Conservation (phyloP, 1,140 invertebrate genomes). For the Heliconius eleuchia region DNA sequence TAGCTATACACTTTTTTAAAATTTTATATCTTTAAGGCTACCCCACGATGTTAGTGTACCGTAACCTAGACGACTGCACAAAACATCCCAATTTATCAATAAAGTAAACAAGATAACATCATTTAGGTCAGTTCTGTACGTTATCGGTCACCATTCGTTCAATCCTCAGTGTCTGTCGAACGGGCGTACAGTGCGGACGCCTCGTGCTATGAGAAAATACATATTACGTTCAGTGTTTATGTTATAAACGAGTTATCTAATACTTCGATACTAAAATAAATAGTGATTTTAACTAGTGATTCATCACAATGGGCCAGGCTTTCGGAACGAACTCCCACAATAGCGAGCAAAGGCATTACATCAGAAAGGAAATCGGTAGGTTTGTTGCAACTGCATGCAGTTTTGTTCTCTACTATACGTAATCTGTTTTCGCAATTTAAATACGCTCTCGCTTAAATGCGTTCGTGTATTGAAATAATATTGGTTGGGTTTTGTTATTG, state of each 20-base stretch:
- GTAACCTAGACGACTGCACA: slow-evolving; percentile 29
- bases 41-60: too few relatives aligned
- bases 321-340: slow-evolving; percentile 71
- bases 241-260: neutral
- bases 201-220: slow-evolving; percentile 36
- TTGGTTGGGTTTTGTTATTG: too few relatives aligned
- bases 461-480: neutral
- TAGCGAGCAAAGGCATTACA: slow-evolving; percentile 62
- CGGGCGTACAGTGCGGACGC: slow-evolving; percentile 46
- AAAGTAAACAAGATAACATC: slow-evolving; percentile 42
- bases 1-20: too few relatives aligned
- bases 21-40: too few relatives aligned
- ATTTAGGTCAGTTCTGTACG: slow-evolving; percentile 49
- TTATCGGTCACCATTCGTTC: slow-evolving; percentile 60
- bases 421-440: slow-evolving; percentile 7
- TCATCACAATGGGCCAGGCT: slow-evolving; percentile 65
- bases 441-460: neutral
- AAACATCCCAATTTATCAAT: slow-evolving; percentile 24
- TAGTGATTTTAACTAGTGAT: slow-evolving; percentile 21
- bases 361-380: slow-evolving; percentile 71
- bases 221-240: neutral
- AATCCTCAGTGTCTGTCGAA: slow-evolving; percentile 47
- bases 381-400: slow-evolving; percentile 6
- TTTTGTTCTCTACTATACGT: neutral
- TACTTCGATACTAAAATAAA: neutral